These are phyloP conservation scores for Gymnogyps californianus DNA, from an alignment of 2,113 vertebrate genomes.

Conservation along the genomic window DNA sequence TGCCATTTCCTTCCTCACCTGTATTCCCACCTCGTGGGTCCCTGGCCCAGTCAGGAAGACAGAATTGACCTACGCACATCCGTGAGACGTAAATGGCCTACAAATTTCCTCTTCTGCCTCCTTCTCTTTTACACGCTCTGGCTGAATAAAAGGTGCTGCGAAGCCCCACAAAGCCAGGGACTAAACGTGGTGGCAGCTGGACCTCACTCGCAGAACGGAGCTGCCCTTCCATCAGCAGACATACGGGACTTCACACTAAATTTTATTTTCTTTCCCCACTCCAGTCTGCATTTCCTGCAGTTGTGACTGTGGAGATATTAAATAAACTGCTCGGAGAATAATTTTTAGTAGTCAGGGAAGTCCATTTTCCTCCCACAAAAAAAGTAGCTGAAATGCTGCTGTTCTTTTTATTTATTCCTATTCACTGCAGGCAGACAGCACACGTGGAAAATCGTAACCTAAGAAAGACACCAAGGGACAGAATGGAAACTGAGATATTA, in stretches of 20 bases:
- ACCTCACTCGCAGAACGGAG: background rate
- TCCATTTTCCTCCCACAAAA: background rate
- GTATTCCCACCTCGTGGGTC: background rate
- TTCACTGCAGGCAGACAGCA: background rate
- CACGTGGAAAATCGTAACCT: background rate
- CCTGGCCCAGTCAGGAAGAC: background rate
- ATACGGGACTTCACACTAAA: background rate
- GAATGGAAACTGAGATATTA: background rate
- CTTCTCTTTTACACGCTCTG: background rate
- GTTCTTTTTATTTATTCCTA: background rate
- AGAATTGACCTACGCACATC: background rate
- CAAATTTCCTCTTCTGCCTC: background rate
- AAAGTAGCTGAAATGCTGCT: background rate
- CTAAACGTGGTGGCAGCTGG: background rate
- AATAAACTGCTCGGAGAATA: background rate
- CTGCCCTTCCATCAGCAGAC: background rate
- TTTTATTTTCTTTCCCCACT: background rate
- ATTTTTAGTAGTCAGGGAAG: background rate
- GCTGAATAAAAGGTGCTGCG: background rate
- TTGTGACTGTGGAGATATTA: background rate
- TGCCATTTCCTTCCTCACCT: background rate
- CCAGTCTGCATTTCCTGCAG: background rate
- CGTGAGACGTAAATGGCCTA: background rate
- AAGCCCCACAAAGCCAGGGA: background rate
- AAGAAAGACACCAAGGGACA: background rate